Evolutionary conservation across 2,888 invertebrate genomes (phyloP), one percentile per base, ranked within the genome.

Genomic region (Noctuana brunneofusca): DNA sequence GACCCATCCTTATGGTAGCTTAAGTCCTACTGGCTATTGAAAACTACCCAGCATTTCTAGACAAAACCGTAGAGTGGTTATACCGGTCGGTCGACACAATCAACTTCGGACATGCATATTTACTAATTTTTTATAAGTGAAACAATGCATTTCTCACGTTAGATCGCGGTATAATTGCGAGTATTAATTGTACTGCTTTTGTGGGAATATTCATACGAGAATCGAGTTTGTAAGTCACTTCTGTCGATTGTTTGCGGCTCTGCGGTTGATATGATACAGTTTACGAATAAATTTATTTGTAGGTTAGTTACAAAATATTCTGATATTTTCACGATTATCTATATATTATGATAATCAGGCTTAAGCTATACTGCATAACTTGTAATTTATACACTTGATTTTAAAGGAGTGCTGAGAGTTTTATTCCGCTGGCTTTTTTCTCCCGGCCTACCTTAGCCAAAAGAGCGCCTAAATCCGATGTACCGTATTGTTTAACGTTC

Each of bases 21-120:
- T 57, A 63, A 49, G 55, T 46, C 43, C 14, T 49, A 67, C 68
- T 69, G 49, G 63, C 20, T 12, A 16, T 16, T 41, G 16, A 16
- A 14, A 18, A 18, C 18, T 35, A 57, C 53, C 55, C 54, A 46
- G 48, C 58, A 48, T 65, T 52, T 66, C 57, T 57, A 46, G 53
- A 43, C 46, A 65, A 66, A 55, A 53, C 50, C 62, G 57, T 55
- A 71, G n/a, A n/a, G 71, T 71, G 66, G 78, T 76, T 68, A 48
- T 75, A 87, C 89, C 84, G 72, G 75, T 74, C 66, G 52, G 68
- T 69, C 72, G 32, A 71, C 74, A 65, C 75, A 77, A 81, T 79
- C 76, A 75, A 52, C 64, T 67, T 66, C 66, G 68, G 72, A 71
- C 72, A 70, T 70, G 58, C 55, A 59, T 66, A 62, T 58, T 65